Percentiles rank a stretch among this genome's conserved stretches.
Evolutionary conservation across 1,140 invertebrate species (phyloP).

Genomic region (Brachionus calyciflorus): DNA sequence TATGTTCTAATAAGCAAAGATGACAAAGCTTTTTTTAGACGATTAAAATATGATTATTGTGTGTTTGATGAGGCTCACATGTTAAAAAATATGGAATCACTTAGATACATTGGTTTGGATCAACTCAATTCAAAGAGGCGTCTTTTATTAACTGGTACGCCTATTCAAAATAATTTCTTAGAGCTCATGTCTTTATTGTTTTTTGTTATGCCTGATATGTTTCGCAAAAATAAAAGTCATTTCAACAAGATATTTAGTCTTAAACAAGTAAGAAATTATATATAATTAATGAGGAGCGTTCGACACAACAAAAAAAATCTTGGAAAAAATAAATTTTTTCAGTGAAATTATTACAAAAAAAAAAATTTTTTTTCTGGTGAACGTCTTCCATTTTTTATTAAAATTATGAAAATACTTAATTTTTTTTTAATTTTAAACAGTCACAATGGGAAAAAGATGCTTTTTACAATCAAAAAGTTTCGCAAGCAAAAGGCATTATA

Average conservation of each 20-base stretch:
- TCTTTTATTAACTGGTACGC: slow-evolving; percentile 83
- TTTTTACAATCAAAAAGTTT: slow-evolving; percentile 84
- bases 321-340: no score
- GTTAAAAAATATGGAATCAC: slow-evolving; percentile 92
- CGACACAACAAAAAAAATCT: no score
- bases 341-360: neutral
- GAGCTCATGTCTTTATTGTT: slow-evolving; percentile 90
- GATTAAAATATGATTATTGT: slow-evolving; percentile 81
- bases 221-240: slow-evolving; percentile 58
- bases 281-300: no score
- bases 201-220: slow-evolving; percentile 93
- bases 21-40: slow-evolving; percentile 83
- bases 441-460: slow-evolving; percentile 52
- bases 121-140: slow-evolving; percentile 78
- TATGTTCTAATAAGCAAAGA: slow-evolving; percentile 77
- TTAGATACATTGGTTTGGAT: slow-evolving; percentile 81
- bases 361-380: neutral
- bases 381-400: slow-evolving; percentile 18
- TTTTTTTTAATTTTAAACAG: neutral
- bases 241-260: slow-evolving; percentile 23
- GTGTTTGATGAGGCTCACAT: slow-evolving; percentile 96
- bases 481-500: slow-evolving; percentile 89
- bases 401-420: slow-evolving; percentile 50
- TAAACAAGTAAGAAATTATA: slow-evolving; percentile 6
- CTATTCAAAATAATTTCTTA: slow-evolving; percentile 89